Percentiles rank a stretch among this genome's conserved stretches.
Evolutionary conservation across 2,888 invertebrate species (phyloP).

Genomic region (Phorcus lineatus): DNA sequence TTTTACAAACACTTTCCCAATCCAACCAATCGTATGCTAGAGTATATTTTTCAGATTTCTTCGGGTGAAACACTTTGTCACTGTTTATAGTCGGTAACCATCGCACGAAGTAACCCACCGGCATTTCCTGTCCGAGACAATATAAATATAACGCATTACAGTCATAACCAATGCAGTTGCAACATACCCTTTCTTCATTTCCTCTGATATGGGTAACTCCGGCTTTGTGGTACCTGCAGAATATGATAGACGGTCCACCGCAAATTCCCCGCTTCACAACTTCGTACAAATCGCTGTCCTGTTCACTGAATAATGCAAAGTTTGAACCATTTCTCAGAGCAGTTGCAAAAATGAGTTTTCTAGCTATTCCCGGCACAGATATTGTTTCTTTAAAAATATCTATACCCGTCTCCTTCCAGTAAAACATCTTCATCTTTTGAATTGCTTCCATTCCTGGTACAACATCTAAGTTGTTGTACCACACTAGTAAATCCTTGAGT

Average conservation of each 20-base stretch:
- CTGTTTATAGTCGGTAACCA: too few species aligned
- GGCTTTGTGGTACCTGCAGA: neutral
- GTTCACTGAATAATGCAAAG: neutral
- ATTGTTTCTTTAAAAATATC: neutral
- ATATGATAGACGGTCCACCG: constrained; percentile 3
- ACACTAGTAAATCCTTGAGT: constrained; percentile 4
- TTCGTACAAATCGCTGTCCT: neutral
- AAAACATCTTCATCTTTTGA: neutral
- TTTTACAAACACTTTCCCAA: too few species aligned
- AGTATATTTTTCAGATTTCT: too few species aligned
- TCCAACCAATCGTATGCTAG: too few species aligned
- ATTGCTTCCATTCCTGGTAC: constrained; percentile 8
- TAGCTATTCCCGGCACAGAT: neutral
- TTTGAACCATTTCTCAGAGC: neutral
- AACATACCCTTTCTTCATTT: too few species aligned
- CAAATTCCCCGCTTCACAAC: neutral
- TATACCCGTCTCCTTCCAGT: neutral
- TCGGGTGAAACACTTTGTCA: too few species aligned
- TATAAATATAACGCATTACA: too few species aligned
- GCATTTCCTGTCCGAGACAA: too few species aligned
- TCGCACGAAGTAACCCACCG: too few species aligned
- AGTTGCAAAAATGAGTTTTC: neutral
- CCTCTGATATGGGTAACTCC: neutral
- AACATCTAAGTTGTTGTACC: constrained; percentile 13
- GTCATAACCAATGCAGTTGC: too few species aligned